Percentiles rank a stretch among this genome's conserved stretches.
These are phyloP conservation scores for Lepeophtheirus nordmannii DNA, from an alignment of 2,888 invertebrate genomes.

Conservation along the genomic window DNA sequence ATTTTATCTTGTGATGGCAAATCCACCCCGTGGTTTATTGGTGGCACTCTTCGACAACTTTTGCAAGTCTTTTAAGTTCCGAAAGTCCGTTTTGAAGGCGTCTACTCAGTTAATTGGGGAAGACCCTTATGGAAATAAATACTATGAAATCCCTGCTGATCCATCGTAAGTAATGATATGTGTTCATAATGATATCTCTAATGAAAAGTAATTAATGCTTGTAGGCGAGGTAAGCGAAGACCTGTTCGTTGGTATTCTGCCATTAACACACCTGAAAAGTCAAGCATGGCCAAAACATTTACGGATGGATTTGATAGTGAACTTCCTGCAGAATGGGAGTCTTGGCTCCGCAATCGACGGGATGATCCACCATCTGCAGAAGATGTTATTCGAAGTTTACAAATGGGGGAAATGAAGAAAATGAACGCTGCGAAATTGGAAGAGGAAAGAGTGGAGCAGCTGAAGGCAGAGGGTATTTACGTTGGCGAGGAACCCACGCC, in stretches of 20 bases:
- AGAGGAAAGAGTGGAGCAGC: conserved; percentile 3
- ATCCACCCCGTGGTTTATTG: no score
- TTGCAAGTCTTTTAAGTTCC: no score
- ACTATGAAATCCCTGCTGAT: conserved; percentile 12
- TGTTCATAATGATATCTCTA: background rate
- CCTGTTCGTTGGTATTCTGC: conserved; percentile 13
- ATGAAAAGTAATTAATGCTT: background rate
- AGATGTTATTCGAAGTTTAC: conserved; percentile 12
- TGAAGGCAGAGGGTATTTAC: conserved; percentile 17
- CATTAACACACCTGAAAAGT: background rate
- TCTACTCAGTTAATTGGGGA: background rate
- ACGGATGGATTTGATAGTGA: conserved; percentile 23
- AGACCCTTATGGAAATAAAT: conserved; percentile 18
- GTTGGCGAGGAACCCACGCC: background rate
- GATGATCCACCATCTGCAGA: conserved; percentile 17
- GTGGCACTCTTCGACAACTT: no score
- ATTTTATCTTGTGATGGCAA: no score
- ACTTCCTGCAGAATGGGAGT: conserved; percentile 25
- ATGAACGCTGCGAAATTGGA: conserved; percentile 20
- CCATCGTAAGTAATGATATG: conserved; percentile 7
- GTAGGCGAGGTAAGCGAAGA: background rate
- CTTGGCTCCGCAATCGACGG: conserved; percentile 24
- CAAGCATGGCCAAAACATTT: background rate
- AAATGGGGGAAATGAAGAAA: conserved; percentile 9
- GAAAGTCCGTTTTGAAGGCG: no score